Evolutionary conservation across 2,797 vertebrate species (phyloP).

Genomic region (Taeniopygia guttata): DNA sequence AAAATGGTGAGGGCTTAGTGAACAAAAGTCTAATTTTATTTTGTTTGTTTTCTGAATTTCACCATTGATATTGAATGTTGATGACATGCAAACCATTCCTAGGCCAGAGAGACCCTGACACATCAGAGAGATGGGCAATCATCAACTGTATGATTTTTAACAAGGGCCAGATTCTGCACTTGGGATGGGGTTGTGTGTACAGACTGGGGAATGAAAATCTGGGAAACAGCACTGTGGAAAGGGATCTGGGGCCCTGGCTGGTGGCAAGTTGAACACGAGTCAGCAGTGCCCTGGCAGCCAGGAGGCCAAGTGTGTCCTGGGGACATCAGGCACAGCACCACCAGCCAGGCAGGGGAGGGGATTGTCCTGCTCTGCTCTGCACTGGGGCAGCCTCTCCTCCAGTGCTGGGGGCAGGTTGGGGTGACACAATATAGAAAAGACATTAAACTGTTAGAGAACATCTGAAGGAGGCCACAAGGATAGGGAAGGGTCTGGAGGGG

Average conservation of each 20-base stretch:
- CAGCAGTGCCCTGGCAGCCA: neutral
- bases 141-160: neutral
- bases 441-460: neutral
- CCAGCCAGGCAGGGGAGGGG: neutral
- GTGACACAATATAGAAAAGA: too few relatives aligned
- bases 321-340: accelerated
- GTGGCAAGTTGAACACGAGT: neutral
- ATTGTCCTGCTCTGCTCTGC: neutral
- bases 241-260: neutral
- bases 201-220: neutral
- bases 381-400: accelerated
- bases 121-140: neutral
- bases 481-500: neutral
- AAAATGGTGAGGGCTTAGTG: neutral
- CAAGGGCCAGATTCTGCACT: neutral
- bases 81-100: neutral
- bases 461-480: neutral
- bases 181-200: neutral
- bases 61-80: neutral
- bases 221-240: neutral
- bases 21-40: neutral
- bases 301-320: accelerated
- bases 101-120: neutral
- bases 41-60: neutral
- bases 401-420: neutral